Percentiles rank a stretch among this genome's conserved stretches.
phyloP scores from a whole-genome alignment of 2,888 invertebrate genomes.

The Hyppa rectilinea region DNA sequence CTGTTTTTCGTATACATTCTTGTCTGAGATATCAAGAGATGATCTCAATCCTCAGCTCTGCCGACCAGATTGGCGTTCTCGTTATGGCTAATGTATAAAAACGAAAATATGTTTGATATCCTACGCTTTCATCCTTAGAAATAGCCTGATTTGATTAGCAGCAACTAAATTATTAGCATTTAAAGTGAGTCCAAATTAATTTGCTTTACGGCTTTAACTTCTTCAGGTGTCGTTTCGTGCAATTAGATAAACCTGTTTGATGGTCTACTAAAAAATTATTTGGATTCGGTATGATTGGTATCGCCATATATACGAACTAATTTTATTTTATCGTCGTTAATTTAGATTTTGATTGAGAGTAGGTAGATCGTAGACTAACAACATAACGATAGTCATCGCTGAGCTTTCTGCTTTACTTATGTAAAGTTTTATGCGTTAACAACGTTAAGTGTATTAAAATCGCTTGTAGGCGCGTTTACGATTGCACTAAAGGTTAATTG shows the following conservation, averaged over 20 bases:
- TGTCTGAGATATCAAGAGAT: conserved; percentile 54
- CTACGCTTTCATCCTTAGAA: conserved; percentile 35
- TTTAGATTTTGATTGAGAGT: conserved; percentile 42
- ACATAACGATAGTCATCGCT: conserved; percentile 20
- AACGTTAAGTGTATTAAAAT: conserved; percentile 40
- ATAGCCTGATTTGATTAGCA: conserved; percentile 69
- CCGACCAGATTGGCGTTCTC: conserved; percentile 40
- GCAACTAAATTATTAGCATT: conserved; percentile 74
- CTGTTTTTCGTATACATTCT: conserved; percentile 65
- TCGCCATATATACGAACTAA: conserved; percentile 41
- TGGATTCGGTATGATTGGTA: conserved; percentile 42
- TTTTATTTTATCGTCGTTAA: conserved; percentile 53
- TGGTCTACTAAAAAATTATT: conserved; percentile 45
- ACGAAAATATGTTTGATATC: conserved; percentile 30
- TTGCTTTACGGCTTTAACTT: conserved; percentile 70
- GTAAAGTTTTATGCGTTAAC: conserved; percentile 37
- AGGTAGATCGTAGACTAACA: conserved; percentile 36
- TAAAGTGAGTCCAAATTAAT: conserved; percentile 75
- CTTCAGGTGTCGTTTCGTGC: conserved; percentile 68
- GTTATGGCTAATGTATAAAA: conserved; percentile 45
- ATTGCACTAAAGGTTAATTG: conserved; percentile 57
- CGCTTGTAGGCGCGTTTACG: conserved; percentile 47
- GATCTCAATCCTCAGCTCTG: conserved; percentile 62
- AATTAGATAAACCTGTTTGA: conserved; percentile 65
- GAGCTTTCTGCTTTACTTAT: conserved; percentile 33